Percentiles rank a stretch among this genome's conserved stretches.
These are phyloP conservation scores for Acleris sparsana DNA, from an alignment of 2,888 invertebrate species.

Conservation along the genomic window DNA sequence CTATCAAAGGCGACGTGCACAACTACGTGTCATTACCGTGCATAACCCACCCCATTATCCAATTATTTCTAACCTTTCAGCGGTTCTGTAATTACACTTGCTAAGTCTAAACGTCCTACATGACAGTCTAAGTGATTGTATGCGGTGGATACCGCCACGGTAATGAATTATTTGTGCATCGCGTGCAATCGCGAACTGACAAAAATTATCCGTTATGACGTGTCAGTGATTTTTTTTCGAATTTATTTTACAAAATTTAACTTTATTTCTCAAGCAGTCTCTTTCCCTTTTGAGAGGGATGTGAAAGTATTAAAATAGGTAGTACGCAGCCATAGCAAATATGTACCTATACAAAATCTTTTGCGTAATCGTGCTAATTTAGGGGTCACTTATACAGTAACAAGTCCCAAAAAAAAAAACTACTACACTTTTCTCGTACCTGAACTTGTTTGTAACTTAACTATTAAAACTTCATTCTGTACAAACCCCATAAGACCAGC, in stretches of 20 bases:
- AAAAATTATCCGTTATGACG: slow-evolving; percentile 65
- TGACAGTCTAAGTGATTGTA: slow-evolving; percentile 82
- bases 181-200: slow-evolving; percentile 67
- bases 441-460: too few species aligned
- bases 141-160: slow-evolving; percentile 61
- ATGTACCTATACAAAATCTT: too few species aligned
- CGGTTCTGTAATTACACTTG: slow-evolving; percentile 64
- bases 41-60: slow-evolving; percentile 76
- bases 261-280: neutral
- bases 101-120: slow-evolving; percentile 72
- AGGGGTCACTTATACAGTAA: too few species aligned
- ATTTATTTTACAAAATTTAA: neutral
- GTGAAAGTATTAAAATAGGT: too few species aligned
- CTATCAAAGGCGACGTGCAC: slow-evolving; percentile 55
- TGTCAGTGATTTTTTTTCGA: slow-evolving; percentile 45
- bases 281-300: too few species aligned
- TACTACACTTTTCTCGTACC: too few species aligned
- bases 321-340: too few species aligned
- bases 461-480: too few species aligned
- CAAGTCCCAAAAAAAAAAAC: too few species aligned
- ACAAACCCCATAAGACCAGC: too few species aligned
- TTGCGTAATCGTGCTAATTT: too few species aligned
- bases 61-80: slow-evolving; percentile 83
- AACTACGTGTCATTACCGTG: slow-evolving; percentile 70
- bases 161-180: slow-evolving; percentile 81